phyloP scores from a whole-genome alignment of 2,888 invertebrate species.

The Hipparchia sbordonii region DNA sequence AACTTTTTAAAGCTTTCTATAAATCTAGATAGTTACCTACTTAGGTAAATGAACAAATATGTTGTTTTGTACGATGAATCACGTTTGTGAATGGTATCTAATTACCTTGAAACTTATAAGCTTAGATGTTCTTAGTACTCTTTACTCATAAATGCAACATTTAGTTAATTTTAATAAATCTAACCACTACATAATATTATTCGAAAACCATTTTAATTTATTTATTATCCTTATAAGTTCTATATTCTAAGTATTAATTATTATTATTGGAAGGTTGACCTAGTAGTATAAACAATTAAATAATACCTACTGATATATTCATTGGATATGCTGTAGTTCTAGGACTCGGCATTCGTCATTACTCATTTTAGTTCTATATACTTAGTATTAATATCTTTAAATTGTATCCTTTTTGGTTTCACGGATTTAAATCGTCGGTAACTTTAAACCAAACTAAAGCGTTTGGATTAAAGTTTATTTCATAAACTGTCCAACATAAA shows the following conservation, averaged over 20 bases:
- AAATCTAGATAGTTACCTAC: neutral
- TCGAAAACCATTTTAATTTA: neutral
- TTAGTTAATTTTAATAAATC: neutral
- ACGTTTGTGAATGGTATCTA: neutral
- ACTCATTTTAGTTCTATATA: neutral
- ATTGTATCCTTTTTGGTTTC: no score
- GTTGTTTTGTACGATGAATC: neutral
- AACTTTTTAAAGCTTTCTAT: neutral
- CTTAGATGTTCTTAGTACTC: neutral
- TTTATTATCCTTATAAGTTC: neutral
- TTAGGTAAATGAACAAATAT: neutral
- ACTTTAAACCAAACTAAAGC: no score
- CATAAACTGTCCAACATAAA: no score
- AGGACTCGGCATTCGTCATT: constrained; percentile 9
- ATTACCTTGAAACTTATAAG: neutral
- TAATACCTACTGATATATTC: neutral
- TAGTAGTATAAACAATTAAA: neutral
- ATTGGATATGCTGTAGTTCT: neutral
- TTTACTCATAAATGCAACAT: neutral
- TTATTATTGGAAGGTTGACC: neutral
- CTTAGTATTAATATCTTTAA: neutral
- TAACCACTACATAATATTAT: constrained; percentile 1
- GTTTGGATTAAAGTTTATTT: no score
- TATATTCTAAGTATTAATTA: neutral
- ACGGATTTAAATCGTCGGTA: no score